Conservation (phyloP, 2,113 vertebrate species). For the Spea multiplicata region DNA sequence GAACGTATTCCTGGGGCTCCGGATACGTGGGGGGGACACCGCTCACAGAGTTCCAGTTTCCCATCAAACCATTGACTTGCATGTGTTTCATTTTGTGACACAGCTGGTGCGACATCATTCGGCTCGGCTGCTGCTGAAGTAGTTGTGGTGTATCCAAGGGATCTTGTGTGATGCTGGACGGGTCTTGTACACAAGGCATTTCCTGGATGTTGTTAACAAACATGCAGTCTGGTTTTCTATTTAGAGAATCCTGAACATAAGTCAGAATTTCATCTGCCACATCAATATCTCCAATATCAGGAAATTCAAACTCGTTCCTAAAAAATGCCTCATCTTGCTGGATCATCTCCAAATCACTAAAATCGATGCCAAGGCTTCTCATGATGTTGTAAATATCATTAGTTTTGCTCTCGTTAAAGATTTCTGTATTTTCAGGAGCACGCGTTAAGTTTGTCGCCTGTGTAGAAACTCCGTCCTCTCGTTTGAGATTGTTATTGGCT, state of each 20-base stretch:
- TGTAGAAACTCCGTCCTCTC: constrained; percentile 56
- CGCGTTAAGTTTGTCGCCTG: constrained; percentile 49
- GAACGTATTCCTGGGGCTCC: constrained; percentile 57
- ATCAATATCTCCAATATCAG: constrained; percentile 65
- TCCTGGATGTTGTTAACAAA: constrained; percentile 59
- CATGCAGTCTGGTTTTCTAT: constrained; percentile 61
- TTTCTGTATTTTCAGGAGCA: constrained; percentile 54
- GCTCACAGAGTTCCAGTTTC: constrained; percentile 58
- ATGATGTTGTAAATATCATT: constrained; percentile 75
- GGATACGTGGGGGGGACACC: constrained; percentile 54
- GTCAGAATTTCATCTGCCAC: constrained; percentile 76
- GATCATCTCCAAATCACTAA: constrained; percentile 72
- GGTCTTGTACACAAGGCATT: constrained; percentile 53
- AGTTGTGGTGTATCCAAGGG: constrained; percentile 56
- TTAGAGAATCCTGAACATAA: constrained; percentile 75
- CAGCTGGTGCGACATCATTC: constrained; percentile 62
- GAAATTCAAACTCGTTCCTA: constrained; percentile 58
- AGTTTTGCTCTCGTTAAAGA: constrained; percentile 65
- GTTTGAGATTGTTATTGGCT: constrained; percentile 60
- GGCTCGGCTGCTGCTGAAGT: constrained; percentile 57
- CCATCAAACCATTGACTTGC: constrained; percentile 66
- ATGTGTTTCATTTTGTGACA: constrained; percentile 72
- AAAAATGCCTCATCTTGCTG: constrained; percentile 74
- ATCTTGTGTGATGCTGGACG: constrained; percentile 61
- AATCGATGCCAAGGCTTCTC: constrained; percentile 72